Percentiles rank a stretch among this genome's conserved stretches.
Evolutionary conservation across 2,797 vertebrate genomes (phyloP).

Genomic region (Alosa sapidissima): DNA sequence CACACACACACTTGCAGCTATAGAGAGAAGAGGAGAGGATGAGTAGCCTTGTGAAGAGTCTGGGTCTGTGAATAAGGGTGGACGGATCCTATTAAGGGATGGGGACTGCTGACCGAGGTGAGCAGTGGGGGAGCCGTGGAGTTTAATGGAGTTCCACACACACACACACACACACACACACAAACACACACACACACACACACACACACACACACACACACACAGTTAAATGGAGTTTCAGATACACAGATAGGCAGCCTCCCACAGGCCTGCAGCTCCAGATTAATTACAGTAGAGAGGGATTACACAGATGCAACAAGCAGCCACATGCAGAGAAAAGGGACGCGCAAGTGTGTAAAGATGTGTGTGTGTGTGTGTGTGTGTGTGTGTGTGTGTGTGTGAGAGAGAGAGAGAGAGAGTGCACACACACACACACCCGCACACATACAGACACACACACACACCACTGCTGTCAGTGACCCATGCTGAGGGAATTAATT

Average conservation of each 20-base stretch:
- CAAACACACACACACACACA: not conserved
- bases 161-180: no score
- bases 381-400: not conserved
- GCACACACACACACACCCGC: constrained; percentile 36
- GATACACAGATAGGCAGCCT: constrained; percentile 74
- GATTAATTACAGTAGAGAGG: constrained; percentile 93
- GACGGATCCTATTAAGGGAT: constrained; percentile 86
- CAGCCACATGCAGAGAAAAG: constrained; percentile 51
- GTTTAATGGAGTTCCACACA: constrained; percentile 76
- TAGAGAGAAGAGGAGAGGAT: not conserved
- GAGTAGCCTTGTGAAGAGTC: not conserved
- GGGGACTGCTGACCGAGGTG: constrained; percentile 79
- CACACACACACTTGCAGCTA: no score
- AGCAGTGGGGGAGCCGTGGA: constrained; percentile 76
- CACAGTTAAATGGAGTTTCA: not conserved
- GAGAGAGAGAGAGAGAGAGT: not conserved
- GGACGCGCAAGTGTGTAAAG: constrained; percentile 30
- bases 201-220: not conserved
- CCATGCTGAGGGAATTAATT: not conserved
- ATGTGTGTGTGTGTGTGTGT: not conserved
- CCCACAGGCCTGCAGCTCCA: constrained; percentile 73
- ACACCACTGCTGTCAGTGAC: not conserved
- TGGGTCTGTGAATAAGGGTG: constrained; percentile 49
- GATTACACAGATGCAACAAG: constrained; percentile 84
- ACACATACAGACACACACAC: constrained; percentile 33